A percentile compares a stretch with the other conserved stretches of the same genome.
Evolutionary conservation across 2,888 invertebrate genomes (phyloP).

Genomic region (Lepetodrilus schrolli): DNA sequence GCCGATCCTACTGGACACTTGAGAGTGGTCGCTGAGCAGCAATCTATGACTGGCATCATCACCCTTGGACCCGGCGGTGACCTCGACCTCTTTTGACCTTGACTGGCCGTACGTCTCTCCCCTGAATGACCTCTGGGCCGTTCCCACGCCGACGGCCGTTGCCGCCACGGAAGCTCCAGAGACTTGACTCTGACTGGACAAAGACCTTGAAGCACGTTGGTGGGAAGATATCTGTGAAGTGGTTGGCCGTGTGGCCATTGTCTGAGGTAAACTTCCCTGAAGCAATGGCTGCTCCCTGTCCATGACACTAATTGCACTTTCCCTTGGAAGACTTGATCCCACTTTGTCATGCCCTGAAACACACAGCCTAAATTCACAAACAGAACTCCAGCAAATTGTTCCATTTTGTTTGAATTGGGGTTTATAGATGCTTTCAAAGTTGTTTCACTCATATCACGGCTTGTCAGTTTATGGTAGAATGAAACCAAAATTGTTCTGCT

Average conservation of each 20-base stretch:
- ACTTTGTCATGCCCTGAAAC: no score
- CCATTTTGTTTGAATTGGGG: no score
- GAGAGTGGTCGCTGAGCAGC: neutral
- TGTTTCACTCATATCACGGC: no score
- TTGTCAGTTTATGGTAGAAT: no score
- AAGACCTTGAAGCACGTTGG: constrained; percentile 4
- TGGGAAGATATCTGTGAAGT: neutral
- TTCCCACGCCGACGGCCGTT: neutral
- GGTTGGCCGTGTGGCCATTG: neutral
- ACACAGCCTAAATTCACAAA: no score
- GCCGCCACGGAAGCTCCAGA: neutral
- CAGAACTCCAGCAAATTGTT: no score
- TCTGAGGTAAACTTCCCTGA: constrained; percentile 5
- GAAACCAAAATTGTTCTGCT: no score
- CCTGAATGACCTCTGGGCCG: neutral
- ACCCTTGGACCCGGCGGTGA: neutral
- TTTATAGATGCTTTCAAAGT: no score
- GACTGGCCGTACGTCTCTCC: neutral
- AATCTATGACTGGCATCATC: neutral
- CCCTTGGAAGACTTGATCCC: constrained; percentile 14
- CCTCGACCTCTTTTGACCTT: neutral
- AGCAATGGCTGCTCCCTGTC: neutral
- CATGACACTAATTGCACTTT: neutral
- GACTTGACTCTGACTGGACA: neutral
- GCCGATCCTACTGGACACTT: neutral